Evolutionary conservation across 2,797 vertebrate genomes (phyloP), one percentile per base, ranked within the genome.

Genomic region (Lates japonicus): DNA sequence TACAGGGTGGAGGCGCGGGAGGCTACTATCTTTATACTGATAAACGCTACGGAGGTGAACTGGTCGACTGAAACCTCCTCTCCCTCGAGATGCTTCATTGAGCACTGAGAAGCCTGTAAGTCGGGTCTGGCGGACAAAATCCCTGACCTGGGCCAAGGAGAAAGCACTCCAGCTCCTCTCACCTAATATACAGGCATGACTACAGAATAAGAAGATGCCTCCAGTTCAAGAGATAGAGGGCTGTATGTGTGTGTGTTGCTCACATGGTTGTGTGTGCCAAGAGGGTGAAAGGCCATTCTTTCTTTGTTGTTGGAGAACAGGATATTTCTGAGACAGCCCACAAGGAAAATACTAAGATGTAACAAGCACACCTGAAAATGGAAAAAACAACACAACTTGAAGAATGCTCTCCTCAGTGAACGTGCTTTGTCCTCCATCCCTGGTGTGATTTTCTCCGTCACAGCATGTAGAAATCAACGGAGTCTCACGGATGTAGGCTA

Each of bases 71-170:
- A 85, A 90, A 80, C 85, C 82, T 55, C 80, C 20, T 81, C 84
- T 94, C 94, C 94, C 94, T 88, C 44, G n/a, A n/a, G 70, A 88
- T 90, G 91, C 92, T 90, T 93, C 93, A 95, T 95, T 95, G 83
- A 91, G 92, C 35, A 44, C 86, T 90, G 90, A 92, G 92, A 94
- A 92, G 87, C 77, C 88, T 51, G 89, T 64, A 92, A 90, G 86
- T 63, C 78, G 5, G 52, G 77, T 94, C 93, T 76, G 72, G 87
- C 31, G 93, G 80, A 90, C 78, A 73, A 84, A 93, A 86, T 86
- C 90, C 80, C 74, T 92, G 91, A 95, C 93, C 94, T 85, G 64
- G 72, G 88, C 88, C 86, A 90, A 89, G 84, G 90, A 92, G 91
- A 88, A 29, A 85, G 76, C 84, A 81, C 84, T 83, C 73, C 64